Percentiles rank a stretch among this genome's conserved stretches.
phyloP scores from a whole-genome alignment of 2,888 invertebrate genomes.

The Dynastes grantii region DNA sequence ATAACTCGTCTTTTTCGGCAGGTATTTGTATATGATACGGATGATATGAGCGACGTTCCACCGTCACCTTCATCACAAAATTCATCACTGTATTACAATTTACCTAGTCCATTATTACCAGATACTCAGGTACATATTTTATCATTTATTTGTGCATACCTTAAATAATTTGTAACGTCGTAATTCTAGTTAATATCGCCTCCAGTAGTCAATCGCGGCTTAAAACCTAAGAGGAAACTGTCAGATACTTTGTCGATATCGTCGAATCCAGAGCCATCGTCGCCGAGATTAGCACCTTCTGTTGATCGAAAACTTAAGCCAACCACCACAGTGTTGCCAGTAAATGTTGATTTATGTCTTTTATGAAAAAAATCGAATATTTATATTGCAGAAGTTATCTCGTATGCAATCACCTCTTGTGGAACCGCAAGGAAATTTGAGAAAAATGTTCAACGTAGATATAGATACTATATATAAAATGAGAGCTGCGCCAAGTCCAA shows the following conservation, averaged over 20 bases:
- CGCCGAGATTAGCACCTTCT: slow-evolving; percentile 73
- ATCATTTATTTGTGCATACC: no score
- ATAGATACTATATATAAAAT: slow-evolving; percentile 38
- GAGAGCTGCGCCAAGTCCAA: slow-evolving; percentile 74
- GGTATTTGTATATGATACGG: slow-evolving; percentile 66
- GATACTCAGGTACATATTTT: slow-evolving; percentile 58
- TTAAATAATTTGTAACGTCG: no score
- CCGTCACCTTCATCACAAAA: slow-evolving; percentile 72
- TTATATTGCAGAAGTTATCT: slow-evolving; percentile 12
- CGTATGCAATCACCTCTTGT: not conserved
- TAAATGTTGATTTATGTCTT: slow-evolving; percentile 55
- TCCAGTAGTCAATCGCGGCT: slow-evolving; percentile 85
- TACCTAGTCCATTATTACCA: slow-evolving; percentile 72
- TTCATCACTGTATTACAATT: slow-evolving; percentile 74
- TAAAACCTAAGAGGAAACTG: slow-evolving; percentile 81
- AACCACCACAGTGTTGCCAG: slow-evolving; percentile 69
- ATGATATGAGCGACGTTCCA: slow-evolving; percentile 61
- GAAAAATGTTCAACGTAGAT: slow-evolving; percentile 39
- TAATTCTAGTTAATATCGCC: slow-evolving; percentile 71
- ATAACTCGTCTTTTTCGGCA: slow-evolving; percentile 47
- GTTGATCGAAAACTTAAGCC: slow-evolving; percentile 78
- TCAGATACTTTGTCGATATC: slow-evolving; percentile 70
- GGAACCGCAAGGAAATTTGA: slow-evolving; percentile 33
- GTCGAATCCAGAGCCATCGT: slow-evolving; percentile 68
- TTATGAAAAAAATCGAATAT: not conserved